Evolutionary conservation across 2,888 invertebrate species (phyloP).

Genomic region (Atherix ibis): DNA sequence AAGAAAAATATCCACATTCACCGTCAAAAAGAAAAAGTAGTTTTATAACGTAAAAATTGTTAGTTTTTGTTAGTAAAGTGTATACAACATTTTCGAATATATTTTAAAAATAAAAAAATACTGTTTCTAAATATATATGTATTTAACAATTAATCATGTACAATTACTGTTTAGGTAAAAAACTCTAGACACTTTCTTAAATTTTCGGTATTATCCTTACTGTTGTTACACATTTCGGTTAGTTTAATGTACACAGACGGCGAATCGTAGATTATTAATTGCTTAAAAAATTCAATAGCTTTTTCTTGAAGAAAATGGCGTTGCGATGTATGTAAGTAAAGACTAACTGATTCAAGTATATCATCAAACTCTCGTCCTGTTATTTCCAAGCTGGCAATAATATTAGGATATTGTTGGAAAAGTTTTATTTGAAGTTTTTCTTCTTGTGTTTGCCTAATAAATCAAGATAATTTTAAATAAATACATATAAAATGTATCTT

Average conservation of each 20-base stretch:
- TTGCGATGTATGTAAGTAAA: conserved; percentile 23
- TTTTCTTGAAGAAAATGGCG: conserved; percentile 20
- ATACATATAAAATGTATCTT: neutral
- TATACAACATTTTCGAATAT: no score
- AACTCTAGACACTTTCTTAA: no score
- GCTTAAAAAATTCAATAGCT: conserved; percentile 18
- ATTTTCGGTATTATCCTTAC: no score
- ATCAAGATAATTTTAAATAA: neutral
- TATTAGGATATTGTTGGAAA: conserved; percentile 18
- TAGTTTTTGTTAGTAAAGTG: no score
- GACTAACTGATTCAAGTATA: conserved; percentile 18
- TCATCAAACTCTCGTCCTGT: conserved; percentile 24
- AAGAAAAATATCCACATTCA: no score
- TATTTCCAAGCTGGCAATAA: conserved; percentile 23
- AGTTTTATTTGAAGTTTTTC: conserved; percentile 26
- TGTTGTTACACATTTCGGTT: no score
- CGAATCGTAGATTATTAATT: conserved; percentile 19
- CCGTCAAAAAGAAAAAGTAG: no score
- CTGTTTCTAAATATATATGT: no score
- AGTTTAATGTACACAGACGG: conserved; percentile 25
- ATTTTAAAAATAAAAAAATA: no score
- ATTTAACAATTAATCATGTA: no score
- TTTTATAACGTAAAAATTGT: no score
- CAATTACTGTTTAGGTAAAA: no score
- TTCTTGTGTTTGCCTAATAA: conserved; percentile 23